phyloP scores from a whole-genome alignment of 2,113 vertebrate genomes.

The Myotis yumanensis region DNA sequence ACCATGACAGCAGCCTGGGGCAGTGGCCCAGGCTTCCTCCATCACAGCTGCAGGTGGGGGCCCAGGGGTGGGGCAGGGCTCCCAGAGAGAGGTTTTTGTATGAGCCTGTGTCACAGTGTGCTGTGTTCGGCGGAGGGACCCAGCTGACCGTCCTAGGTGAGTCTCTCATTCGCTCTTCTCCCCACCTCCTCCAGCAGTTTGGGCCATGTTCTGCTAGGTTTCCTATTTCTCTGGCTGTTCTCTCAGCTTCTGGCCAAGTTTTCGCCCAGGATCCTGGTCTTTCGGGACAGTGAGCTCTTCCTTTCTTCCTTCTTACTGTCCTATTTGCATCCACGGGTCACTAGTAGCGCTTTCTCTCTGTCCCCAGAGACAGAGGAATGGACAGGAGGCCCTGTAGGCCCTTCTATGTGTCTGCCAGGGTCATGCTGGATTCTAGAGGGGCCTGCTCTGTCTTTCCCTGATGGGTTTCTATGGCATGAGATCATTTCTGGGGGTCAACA shows the following conservation, averaged over 20 bases:
- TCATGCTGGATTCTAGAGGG: background rate
- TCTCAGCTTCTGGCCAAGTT: accelerated
- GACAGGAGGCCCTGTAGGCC: background rate
- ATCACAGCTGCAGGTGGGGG: background rate
- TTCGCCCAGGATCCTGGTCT: background rate
- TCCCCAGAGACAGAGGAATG: too few species aligned
- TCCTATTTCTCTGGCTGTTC: background rate
- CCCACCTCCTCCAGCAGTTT: too few species aligned
- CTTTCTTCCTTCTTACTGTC: too few species aligned
- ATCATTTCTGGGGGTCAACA: too few species aligned
- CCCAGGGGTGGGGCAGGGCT: accelerated
- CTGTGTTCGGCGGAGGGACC: conserved; percentile 56
- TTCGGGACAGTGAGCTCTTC: background rate
- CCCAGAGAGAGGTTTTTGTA: conserved; percentile 66
- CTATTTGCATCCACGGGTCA: background rate
- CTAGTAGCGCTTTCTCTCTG: background rate
- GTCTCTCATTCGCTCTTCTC: conserved; percentile 13
- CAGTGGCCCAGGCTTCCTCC: background rate
- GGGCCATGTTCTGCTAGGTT: accelerated
- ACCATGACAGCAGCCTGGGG: accelerated
- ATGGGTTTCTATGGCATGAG: too few species aligned
- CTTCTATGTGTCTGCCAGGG: background rate
- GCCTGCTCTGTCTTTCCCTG: accelerated
- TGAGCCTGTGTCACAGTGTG: conserved; percentile 54
- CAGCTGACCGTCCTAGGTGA: conserved; percentile 27